phyloP scores from a whole-genome alignment of 2,113 vertebrate species.

The Gavialis gangeticus region DNA sequence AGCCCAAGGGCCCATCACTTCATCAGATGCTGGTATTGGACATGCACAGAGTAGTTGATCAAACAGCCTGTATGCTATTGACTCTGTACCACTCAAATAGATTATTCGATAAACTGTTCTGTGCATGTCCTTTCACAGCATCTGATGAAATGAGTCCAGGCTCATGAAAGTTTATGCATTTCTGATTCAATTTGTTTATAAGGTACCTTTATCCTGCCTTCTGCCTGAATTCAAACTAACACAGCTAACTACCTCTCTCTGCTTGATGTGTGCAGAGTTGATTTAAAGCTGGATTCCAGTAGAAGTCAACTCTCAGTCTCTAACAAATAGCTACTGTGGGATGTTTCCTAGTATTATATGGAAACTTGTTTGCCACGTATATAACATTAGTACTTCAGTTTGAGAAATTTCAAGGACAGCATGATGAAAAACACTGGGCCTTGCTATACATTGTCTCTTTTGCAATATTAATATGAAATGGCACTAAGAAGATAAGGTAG shows the following conservation, averaged over 20 bases:
- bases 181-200: too few species aligned
- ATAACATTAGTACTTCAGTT: background rate
- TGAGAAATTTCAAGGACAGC: background rate
- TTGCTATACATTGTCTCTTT: background rate
- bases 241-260: background rate
- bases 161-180: too few species aligned
- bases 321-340: background rate
- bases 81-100: too few species aligned
- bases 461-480: background rate
- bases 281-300: background rate
- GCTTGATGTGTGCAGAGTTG: background rate
- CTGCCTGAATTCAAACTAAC: too few species aligned
- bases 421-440: background rate
- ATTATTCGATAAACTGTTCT: too few species aligned
- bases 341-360: background rate
- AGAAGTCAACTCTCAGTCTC: fast-evolving
- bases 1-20: too few species aligned
- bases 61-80: too few species aligned
- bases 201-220: too few species aligned
- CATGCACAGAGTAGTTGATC: too few species aligned
- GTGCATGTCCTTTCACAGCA: too few species aligned
- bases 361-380: background rate
- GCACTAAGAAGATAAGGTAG: background rate
- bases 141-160: too few species aligned
- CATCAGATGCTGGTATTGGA: too few species aligned